Percentiles rank a stretch among this genome's conserved stretches.
phyloP scores from a whole-genome alignment of 2,888 invertebrate species.

The Stenurella melanura region DNA sequence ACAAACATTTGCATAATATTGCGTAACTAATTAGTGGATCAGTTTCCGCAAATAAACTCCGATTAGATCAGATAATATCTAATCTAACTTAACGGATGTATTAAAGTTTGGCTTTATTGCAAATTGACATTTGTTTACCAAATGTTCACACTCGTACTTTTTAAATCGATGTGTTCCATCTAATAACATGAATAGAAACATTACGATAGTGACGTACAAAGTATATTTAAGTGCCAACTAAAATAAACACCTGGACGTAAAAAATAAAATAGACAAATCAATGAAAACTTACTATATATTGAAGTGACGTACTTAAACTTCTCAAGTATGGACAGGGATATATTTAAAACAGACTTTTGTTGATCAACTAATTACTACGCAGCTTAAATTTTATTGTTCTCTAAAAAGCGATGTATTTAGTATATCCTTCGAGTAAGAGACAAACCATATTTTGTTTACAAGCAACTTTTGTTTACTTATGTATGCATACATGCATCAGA shows the following conservation, averaged over 20 bases:
- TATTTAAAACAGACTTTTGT: not conserved
- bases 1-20: not conserved
- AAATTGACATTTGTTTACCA: not conserved
- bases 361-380: not conserved
- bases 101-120: not conserved
- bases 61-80: not conserved
- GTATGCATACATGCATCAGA: no score
- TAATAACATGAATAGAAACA: conserved; percentile 3
- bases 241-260: not conserved
- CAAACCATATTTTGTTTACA: no score
- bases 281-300: not conserved
- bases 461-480: no score
- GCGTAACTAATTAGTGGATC: no score
- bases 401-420: not conserved
- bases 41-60: not conserved
- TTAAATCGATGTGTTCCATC: not conserved
- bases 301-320: not conserved
- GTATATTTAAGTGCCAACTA: not conserved
- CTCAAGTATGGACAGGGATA: not conserved
- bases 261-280: not conserved
- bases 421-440: no score
- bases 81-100: not conserved
- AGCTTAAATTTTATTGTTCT: not conserved
- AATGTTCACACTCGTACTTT: not conserved
- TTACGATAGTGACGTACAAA: not conserved